Evolutionary conservation across 2,797 vertebrate species (phyloP), one percentile per base, ranked within the genome.

Genomic region (Neosilurus hyrtlii): DNA sequence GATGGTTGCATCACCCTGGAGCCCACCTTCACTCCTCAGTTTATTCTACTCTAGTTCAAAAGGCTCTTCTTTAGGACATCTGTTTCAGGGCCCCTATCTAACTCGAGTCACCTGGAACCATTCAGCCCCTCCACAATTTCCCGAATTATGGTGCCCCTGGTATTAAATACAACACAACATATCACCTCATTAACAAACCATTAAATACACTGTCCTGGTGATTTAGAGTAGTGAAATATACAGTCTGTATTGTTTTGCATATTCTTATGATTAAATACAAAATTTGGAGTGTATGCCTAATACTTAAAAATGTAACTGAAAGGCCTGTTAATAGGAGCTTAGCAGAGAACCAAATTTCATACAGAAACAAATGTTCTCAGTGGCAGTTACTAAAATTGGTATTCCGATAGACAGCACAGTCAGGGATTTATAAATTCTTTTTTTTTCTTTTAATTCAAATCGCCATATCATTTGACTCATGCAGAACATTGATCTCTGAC

Each of bases 21-120:
- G 9, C 75, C 75, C 35, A 62, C 30, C 11, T 62, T 77, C 30
- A 62, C 35, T 56, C 57, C 57, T n/a, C 20, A 62, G 57, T 56
- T 26, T 22, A 61, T 30, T 3, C 12, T n/a, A 43, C 12, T 76
- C 57, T 14, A 57, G 57, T 77, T 62, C 35, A 9, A 43, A 4
- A 75, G 49, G 22, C 7, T 62, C 35, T 37, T 74, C 6, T 61
- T 35, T 59, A 57, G 37, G 20, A n/a, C 57, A 43, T 9, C 10
- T 77, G 37, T 62, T 77, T 77, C 74, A 62, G 22, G 35, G 30
- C 9, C 56, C 16, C 54, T 54, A 43, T 37, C 6, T 76, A 56
- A 74, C 30, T 57, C 26, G 22, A 14, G 54, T 59, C 54, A 75
- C 11, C 73, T 75, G 73, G 73, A 75, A 75, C 30, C 73, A n/a